A percentile compares a stretch with the other conserved stretches of the same genome.
Evolutionary conservation across 1,140 invertebrate genomes (phyloP).

Genomic region (Camponotus vicinus): DNA sequence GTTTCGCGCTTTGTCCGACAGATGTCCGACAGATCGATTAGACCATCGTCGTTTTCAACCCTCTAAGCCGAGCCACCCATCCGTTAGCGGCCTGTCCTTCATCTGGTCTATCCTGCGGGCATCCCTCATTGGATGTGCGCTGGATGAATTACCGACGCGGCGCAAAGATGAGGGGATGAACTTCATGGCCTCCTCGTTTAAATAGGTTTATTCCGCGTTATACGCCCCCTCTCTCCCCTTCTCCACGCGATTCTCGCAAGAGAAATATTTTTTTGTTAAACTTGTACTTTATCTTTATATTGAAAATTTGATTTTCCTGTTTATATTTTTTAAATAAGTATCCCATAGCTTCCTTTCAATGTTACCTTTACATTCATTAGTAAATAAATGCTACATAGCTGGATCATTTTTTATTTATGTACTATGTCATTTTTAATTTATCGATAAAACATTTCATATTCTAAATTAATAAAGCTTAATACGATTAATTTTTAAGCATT

Average conservation of each 20-base stretch:
- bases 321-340: too few species aligned
- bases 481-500: neutral
- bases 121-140: constrained; percentile 68
- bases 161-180: constrained; percentile 72
- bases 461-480: neutral
- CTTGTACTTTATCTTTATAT: neutral
- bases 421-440: neutral
- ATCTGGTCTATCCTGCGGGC: constrained; percentile 72
- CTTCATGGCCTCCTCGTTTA: constrained; percentile 68
- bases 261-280: constrained; percentile 1
- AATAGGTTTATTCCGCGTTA: constrained; percentile 70
- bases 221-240: neutral
- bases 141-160: constrained; percentile 84
- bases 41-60: constrained; percentile 82
- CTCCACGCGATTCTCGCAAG: neutral
- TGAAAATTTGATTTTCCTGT: too few species aligned
- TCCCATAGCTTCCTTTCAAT: too few species aligned
- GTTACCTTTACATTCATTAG: too few species aligned
- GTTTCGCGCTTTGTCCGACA: constrained; percentile 81
- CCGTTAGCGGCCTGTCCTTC: constrained; percentile 58
- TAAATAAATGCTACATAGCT: too few species aligned
- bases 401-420: too few species aligned
- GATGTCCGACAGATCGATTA: constrained; percentile 81
- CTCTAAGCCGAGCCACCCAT: constrained; percentile 70
- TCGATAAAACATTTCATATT: neutral